A percentile compares a stretch with the other conserved stretches of the same genome.
Conservation (phyloP, 2,113 vertebrate species). For the Furnarius figulus region DNA sequence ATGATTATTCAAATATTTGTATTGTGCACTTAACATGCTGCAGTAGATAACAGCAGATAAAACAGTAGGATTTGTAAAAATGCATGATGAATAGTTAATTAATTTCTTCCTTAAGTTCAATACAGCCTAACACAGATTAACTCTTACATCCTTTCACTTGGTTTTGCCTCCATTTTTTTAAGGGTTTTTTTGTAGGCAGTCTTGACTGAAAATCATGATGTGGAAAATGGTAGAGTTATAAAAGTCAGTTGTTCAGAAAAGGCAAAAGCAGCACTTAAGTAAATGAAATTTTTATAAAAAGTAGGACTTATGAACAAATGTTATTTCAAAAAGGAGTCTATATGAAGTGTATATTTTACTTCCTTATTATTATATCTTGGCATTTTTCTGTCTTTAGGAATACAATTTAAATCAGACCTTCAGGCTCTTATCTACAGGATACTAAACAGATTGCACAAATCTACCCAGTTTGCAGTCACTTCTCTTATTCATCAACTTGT, state of each 20-base stretch:
- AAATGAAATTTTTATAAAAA: neutral
- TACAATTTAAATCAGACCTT: neutral
- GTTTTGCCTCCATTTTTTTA: neutral
- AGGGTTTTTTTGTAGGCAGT: neutral
- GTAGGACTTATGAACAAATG: neutral
- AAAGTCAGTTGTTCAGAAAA: neutral
- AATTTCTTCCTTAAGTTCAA: neutral
- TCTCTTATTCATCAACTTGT: neutral
- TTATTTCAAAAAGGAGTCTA: neutral
- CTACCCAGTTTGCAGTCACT: neutral
- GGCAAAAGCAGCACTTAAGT: neutral
- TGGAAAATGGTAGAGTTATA: neutral
- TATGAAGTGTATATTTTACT: neutral
- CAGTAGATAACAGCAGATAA: neutral
- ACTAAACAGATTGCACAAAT: neutral
- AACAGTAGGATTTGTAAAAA: neutral
- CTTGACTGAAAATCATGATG: neutral
- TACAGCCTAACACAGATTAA: neutral
- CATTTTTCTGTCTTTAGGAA: neutral
- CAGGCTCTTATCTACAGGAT: neutral
- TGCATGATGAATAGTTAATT: neutral
- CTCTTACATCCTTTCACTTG: neutral
- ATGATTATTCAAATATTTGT: conserved; percentile 26
- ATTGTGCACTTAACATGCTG: neutral
- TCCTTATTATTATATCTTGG: neutral